These are phyloP conservation scores for Leptodactylus fallax DNA, from an alignment of 2,797 vertebrate species.

Conservation along the genomic window DNA sequence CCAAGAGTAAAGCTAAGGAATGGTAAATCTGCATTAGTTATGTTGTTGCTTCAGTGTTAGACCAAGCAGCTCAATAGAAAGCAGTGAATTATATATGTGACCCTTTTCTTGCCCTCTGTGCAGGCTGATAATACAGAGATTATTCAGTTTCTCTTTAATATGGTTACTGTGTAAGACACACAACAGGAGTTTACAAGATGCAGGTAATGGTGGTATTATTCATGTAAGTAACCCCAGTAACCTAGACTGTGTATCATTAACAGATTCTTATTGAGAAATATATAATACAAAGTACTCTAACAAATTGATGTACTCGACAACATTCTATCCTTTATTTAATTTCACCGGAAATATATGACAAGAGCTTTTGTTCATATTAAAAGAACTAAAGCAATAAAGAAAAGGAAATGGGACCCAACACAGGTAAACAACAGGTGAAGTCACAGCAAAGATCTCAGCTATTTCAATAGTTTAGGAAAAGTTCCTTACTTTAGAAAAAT, in stretches of 20 bases:
- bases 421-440: neutral
- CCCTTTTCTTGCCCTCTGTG: neutral
- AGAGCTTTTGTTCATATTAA: neutral
- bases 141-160: neutral
- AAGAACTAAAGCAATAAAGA: neutral
- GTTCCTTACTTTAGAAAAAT: neutral
- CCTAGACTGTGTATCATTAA: neutral
- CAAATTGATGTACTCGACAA: neutral
- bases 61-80: too few relatives aligned
- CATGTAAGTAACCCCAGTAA: neutral
- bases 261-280: neutral
- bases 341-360: neutral
- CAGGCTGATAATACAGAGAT: neutral
- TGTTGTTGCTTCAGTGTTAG: too few relatives aligned
- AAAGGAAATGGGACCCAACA: neutral
- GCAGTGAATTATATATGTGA: too few relatives aligned
- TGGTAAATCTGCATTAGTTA: too few relatives aligned
- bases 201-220: slow-evolving; percentile 1
- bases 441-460: neutral
- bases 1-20: too few relatives aligned
- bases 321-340: neutral
- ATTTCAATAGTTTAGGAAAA: neutral
- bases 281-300: neutral
- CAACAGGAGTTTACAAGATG: neutral
- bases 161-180: neutral